Evolutionary conservation across 2,797 vertebrate genomes (phyloP).

Genomic region (Pseudochromis fuscus): DNA sequence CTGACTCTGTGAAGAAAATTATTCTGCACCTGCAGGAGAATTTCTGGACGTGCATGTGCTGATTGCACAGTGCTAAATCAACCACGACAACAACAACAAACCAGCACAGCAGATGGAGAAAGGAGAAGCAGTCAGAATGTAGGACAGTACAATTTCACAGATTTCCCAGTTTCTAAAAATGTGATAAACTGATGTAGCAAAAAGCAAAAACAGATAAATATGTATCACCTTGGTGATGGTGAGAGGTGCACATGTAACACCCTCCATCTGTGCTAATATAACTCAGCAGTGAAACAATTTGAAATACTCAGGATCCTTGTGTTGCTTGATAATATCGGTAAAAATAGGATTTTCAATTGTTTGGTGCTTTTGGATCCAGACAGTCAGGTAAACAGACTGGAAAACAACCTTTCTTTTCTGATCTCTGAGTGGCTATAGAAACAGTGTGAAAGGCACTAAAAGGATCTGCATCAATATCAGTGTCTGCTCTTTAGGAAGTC

Average conservation of each 20-base stretch:
- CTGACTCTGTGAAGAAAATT: conserved; percentile 22
- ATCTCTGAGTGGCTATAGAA: conserved; percentile 10
- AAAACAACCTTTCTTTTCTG: background rate
- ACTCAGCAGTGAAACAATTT: conserved; percentile 1
- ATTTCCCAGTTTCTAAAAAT: conserved; percentile 24
- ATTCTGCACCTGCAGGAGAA: conserved; percentile 32
- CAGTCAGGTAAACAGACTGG: background rate
- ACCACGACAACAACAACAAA: conserved; percentile 2
- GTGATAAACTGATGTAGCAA: conserved; percentile 16
- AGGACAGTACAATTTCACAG: conserved; percentile 34
- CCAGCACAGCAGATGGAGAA: conserved; percentile 1
- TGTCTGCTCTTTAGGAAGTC: conserved; percentile 16
- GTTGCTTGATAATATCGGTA: conserved; percentile 11
- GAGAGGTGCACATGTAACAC: conserved; percentile 19
- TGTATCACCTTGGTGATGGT: conserved; percentile 24
- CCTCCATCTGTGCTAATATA: conserved; percentile 42
- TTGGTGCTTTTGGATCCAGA: background rate
- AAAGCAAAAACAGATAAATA: conserved; percentile 36
- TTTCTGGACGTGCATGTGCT: conserved; percentile 10
- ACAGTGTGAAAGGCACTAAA: conserved; percentile 1
- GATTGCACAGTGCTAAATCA: conserved; percentile 35
- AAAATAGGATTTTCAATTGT: conserved; percentile 15
- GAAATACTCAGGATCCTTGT: conserved; percentile 7
- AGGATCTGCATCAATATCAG: conserved; percentile 13
- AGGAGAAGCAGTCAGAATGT: conserved; percentile 2